Conservation (phyloP, 64 coral and sea anemone genomes). For the Astreopora myriophthalma region DNA sequence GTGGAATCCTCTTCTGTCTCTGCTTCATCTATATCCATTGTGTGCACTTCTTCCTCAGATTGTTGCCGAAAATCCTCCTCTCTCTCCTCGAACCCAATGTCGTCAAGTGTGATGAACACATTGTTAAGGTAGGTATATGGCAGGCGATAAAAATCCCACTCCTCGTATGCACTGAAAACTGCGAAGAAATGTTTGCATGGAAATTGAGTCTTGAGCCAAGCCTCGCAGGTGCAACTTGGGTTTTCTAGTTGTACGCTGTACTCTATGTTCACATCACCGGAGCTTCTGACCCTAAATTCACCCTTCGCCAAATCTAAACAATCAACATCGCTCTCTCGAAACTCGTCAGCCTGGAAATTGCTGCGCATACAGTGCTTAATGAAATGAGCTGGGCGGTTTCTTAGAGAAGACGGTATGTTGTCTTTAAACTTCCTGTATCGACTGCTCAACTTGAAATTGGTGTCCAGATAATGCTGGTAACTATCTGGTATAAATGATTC, state of each 20-base stretch:
- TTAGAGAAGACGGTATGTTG: slow-evolving; percentile 1
- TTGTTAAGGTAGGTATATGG: not conserved
- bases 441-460: slow-evolving; percentile 32
- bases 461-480: slow-evolving; percentile 52
- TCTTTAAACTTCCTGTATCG: not conserved
- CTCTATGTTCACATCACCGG: not conserved
- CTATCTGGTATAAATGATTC: slow-evolving; percentile 53
- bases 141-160: slow-evolving; percentile 6
- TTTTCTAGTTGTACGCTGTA: not conserved
- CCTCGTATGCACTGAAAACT: not conserved
- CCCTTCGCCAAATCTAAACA: not conserved
- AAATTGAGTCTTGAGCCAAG: slow-evolving; percentile 21
- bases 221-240: slow-evolving; percentile 1
- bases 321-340: not conserved
- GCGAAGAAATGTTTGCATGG: slow-evolving; percentile 49
- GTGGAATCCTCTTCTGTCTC: not conserved
- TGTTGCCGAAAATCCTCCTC: not conserved
- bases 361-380: slow-evolving; percentile 16
- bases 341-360: not conserved
- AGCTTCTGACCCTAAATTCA: slow-evolving; percentile 4
- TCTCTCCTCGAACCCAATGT: not conserved
- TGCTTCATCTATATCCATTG: too few species aligned
- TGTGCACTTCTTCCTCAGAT: too few species aligned
- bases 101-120: slow-evolving; percentile 6
- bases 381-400: slow-evolving; percentile 10